These are phyloP conservation scores for Eumeta japonica DNA, from an alignment of 1,140 invertebrate species.

Conservation along the genomic window DNA sequence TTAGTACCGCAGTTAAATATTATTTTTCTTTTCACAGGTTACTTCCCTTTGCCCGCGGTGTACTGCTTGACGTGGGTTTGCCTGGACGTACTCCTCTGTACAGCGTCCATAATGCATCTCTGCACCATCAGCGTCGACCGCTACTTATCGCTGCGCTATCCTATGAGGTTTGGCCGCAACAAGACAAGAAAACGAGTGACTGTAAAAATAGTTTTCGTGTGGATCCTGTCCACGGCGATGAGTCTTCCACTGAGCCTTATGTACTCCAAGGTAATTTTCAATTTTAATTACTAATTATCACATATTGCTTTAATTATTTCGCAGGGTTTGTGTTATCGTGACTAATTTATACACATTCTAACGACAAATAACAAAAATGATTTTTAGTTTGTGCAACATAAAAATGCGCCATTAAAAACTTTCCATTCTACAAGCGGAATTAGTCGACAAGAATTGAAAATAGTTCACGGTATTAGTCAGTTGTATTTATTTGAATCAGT, in stretches of 20 bases:
- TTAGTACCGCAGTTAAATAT: too few species aligned
- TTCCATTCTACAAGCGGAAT: too few species aligned
- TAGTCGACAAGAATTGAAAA: too few species aligned
- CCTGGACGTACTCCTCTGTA: constrained; percentile 92
- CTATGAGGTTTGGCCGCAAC: constrained; percentile 86
- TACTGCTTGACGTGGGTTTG: constrained; percentile 87
- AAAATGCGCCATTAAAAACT: too few species aligned
- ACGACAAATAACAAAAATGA: too few species aligned
- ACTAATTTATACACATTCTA: too few species aligned
- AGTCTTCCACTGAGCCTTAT: constrained; percentile 83
- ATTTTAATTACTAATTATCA: constrained; percentile 6
- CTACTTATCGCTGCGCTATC: constrained; percentile 83
- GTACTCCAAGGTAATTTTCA: constrained; percentile 74
- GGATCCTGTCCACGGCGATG: constrained; percentile 86
- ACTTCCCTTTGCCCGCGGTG: constrained; percentile 76
- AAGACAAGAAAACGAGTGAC: constrained; percentile 83
- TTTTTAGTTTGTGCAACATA: too few species aligned
- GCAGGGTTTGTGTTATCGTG: too few species aligned
- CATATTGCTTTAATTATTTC: too few species aligned
- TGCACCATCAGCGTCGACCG: constrained; percentile 94
- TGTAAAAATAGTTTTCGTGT: constrained; percentile 87
- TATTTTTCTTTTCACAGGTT: constrained; percentile 64
- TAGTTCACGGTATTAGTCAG: too few species aligned
- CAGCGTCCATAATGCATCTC: constrained; percentile 93
- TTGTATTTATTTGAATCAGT: too few species aligned